Conservation (phyloP, 2,113 vertebrate species). For the Myotis davidii region DNA sequence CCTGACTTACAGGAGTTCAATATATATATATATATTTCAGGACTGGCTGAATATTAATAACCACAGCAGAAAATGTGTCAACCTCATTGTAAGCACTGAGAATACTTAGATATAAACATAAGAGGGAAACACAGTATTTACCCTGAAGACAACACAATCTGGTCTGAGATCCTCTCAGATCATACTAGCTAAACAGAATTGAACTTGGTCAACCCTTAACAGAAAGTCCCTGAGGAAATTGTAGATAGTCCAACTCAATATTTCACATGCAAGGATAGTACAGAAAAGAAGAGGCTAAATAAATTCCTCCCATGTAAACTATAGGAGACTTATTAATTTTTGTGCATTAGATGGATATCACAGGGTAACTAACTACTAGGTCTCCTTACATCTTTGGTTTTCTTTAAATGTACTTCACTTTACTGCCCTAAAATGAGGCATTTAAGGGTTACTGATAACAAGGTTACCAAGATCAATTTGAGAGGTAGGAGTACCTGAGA, state of each 20-base stretch:
- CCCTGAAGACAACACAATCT: constrained; percentile 38
- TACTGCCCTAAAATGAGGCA: constrained; percentile 30
- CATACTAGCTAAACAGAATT: constrained; percentile 16
- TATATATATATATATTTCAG: neutral
- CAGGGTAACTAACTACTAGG: constrained; percentile 28
- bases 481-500: neutral
- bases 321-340: neutral
- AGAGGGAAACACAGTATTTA: constrained; percentile 34
- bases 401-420: constrained; percentile 37
- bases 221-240: constrained; percentile 1
- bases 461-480: constrained; percentile 16
- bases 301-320: neutral
- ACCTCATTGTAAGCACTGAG: constrained; percentile 32
- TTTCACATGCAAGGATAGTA: neutral
- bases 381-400: constrained; percentile 24
- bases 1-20: neutral
- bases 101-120: constrained; percentile 24
- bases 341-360: constrained; percentile 10
- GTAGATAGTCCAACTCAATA: neutral
- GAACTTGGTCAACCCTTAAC: constrained; percentile 34
- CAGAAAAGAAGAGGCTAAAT: constrained; percentile 21
- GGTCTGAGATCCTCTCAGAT: constrained; percentile 27
- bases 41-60: constrained; percentile 31
- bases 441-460: constrained; percentile 19
- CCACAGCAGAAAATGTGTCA: constrained; percentile 28